phyloP scores from a whole-genome alignment of 2,888 invertebrate species.

The Hyposoter didymator region DNA sequence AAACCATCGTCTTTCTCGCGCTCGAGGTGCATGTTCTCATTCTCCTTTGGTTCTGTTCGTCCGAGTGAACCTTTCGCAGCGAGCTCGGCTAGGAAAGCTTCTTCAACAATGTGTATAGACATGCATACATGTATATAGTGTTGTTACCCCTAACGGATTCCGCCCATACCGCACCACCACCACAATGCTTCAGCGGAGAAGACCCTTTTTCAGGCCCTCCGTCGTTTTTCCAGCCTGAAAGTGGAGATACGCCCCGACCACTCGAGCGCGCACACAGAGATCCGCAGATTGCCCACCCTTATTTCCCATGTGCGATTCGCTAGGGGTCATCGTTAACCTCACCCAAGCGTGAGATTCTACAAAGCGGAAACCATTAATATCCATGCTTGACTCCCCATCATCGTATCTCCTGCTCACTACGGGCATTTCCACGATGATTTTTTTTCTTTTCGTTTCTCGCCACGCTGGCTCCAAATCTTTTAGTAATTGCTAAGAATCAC shows the following conservation, averaged over 20 bases:
- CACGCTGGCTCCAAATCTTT: constrained; percentile 38
- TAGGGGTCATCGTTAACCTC: constrained; percentile 65
- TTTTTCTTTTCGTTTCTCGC: constrained; percentile 12
- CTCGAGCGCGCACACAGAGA: constrained; percentile 66
- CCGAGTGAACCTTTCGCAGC: constrained; percentile 50
- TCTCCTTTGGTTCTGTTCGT: constrained; percentile 46
- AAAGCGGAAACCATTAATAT: constrained; percentile 70
- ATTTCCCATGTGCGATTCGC: constrained; percentile 36
- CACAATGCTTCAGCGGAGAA: constrained; percentile 57
- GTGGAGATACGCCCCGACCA: constrained; percentile 49
- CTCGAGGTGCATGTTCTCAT: constrained; percentile 38
- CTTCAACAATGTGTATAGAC: constrained; percentile 70
- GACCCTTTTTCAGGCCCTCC: constrained; percentile 53
- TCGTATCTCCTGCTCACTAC: constrained; percentile 53
- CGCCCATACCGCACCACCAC: constrained; percentile 71
- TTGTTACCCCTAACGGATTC: constrained; percentile 73
- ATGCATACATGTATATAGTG: constrained; percentile 14
- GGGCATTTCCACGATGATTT: constrained; percentile 21
- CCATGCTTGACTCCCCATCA: constrained; percentile 66
- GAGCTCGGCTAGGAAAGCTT: constrained; percentile 71
- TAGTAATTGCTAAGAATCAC: constrained; percentile 61
- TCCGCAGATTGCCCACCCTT: constrained; percentile 59
- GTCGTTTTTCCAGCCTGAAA: constrained; percentile 32
- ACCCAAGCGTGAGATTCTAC: constrained; percentile 65
- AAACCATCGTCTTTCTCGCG: constrained; percentile 17